Percentiles rank a stretch among this genome's conserved stretches.
These are phyloP conservation scores for Vulpes lagopus DNA, from an alignment of 2,113 vertebrate genomes.

Conservation along the genomic window DNA sequence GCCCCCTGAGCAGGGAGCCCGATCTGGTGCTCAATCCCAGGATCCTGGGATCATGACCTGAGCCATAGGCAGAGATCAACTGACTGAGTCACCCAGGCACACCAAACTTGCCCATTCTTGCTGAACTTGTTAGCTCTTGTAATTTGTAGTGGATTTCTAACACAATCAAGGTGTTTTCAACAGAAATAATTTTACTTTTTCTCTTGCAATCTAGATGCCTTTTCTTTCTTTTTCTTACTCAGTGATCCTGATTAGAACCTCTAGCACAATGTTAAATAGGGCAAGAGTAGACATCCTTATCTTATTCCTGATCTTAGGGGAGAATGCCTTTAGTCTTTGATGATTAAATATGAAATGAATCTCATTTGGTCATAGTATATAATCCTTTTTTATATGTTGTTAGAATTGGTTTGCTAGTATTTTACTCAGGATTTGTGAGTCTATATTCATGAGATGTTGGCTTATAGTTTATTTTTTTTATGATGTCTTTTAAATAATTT, in stretches of 20 bases:
- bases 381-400: background rate
- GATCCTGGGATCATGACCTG: too few species aligned
- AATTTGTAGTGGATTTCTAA: background rate
- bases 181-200: background rate
- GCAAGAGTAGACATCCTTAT: background rate
- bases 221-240: slow-evolving; percentile 20
- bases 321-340: background rate
- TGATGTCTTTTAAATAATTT: slow-evolving; percentile 2
- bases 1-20: too few species aligned
- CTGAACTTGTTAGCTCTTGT: slow-evolving; percentile 21
- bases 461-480: background rate
- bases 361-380: background rate
- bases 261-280: background rate
- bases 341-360: slow-evolving; percentile 5
- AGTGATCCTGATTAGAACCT: background rate
- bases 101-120: background rate
- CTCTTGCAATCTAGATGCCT: background rate
- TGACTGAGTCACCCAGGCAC: too few species aligned
- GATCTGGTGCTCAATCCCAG: too few species aligned
- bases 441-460: background rate
- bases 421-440: background rate
- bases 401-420: background rate
- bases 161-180: background rate
- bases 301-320: background rate
- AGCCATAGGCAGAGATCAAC: too few species aligned